Percentiles rank a stretch among this genome's conserved stretches.
These are phyloP conservation scores for Bubo blakistoni DNA, from an alignment of 2,113 vertebrate genomes.

Conservation along the genomic window DNA sequence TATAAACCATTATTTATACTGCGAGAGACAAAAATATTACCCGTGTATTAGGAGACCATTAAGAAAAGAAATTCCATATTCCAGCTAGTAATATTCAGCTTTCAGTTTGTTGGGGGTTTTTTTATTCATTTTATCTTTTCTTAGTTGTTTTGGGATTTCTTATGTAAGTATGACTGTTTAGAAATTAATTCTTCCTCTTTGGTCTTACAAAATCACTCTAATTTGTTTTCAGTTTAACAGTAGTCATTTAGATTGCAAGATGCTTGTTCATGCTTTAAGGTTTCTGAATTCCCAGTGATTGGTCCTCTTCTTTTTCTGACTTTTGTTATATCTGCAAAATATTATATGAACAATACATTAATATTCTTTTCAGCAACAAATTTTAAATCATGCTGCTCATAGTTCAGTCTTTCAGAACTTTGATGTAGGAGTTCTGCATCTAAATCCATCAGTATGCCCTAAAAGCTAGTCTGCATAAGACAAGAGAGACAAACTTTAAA, in stretches of 20 bases:
- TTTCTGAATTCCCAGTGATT: not conserved
- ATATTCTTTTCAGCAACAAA: not conserved
- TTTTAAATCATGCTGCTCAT: not conserved
- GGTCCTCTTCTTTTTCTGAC: not conserved
- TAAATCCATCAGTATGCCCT: not conserved
- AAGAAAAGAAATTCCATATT: not conserved
- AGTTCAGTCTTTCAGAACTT: not conserved
- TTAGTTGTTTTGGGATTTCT: not conserved
- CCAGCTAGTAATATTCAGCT: not conserved
- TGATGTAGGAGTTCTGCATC: not conserved
- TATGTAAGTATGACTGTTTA: not conserved
- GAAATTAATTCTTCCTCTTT: not conserved
- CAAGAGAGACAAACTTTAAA: not conserved
- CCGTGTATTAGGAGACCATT: not conserved
- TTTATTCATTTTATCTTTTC: not conserved
- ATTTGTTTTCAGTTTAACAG: not conserved
- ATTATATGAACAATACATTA: not conserved
- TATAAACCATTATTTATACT: not conserved
- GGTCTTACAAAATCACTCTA: not conserved
- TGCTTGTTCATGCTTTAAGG: not conserved
- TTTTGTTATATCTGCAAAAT: not conserved
- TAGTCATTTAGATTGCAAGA: not conserved
- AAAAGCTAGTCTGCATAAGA: not conserved
- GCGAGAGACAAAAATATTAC: not conserved
- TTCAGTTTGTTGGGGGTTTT: fast-evolving